Percentiles rank a stretch among this genome's conserved stretches.
phyloP scores from a whole-genome alignment of 2,888 invertebrate genomes.

The Anoplius nigerrimus region DNA sequence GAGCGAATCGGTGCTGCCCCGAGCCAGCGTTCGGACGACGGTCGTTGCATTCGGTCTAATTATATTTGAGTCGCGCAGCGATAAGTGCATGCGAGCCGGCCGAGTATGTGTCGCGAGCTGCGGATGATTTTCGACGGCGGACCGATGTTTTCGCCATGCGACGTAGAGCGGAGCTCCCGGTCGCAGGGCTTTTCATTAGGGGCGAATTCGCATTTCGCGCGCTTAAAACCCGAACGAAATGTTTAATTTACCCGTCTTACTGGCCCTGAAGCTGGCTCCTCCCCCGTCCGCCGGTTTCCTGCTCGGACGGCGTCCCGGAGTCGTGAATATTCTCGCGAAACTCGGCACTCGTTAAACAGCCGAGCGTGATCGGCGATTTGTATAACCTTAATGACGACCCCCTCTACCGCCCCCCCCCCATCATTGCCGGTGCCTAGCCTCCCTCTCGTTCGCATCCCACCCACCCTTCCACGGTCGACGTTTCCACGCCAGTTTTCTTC shows the following conservation, averaged over 20 bases:
- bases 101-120: too few relatives aligned
- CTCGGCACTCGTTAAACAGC: constrained; percentile 57
- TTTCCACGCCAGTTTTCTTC: constrained; percentile 18
- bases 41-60: too few relatives aligned
- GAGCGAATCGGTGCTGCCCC: too few relatives aligned
- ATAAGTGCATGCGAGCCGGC: too few relatives aligned
- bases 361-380: constrained; percentile 61
- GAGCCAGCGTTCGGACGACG: too few relatives aligned
- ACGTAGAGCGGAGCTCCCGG: constrained; percentile 29
- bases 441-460: not conserved
- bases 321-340: constrained; percentile 51
- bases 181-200: constrained; percentile 28
- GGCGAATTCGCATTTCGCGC: constrained; percentile 41
- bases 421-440: too few relatives aligned
- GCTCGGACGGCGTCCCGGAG: constrained; percentile 21
- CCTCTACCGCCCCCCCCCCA: constrained; percentile 31
- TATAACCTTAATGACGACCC: constrained; percentile 61
- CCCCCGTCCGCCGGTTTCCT: constrained; percentile 44
- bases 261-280: constrained; percentile 42
- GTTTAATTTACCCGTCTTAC: constrained; percentile 59
- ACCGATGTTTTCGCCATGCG: constrained; percentile 18
- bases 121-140: too few relatives aligned
- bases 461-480: not conserved
- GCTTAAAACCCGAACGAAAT: constrained; percentile 54
- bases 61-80: too few relatives aligned